Evolutionary conservation across 1,140 invertebrate species (phyloP).

Genomic region (Aporrectodea caliginosa): DNA sequence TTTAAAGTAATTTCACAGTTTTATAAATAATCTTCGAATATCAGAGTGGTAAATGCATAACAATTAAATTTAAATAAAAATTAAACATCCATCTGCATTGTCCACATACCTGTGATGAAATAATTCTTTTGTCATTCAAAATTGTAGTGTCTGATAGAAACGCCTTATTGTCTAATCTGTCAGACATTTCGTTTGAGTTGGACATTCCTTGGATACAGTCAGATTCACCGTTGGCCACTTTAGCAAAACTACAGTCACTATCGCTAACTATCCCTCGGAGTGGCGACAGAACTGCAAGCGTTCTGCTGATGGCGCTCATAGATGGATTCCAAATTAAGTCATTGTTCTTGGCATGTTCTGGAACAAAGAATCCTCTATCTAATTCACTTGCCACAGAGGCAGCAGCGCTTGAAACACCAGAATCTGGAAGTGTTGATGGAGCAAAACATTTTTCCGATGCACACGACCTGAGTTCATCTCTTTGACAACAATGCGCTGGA

Average conservation of each 20-base stretch:
- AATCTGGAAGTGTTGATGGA: not conserved
- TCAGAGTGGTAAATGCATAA: not conserved
- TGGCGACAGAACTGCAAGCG: not conserved
- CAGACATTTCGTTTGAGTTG: not conserved
- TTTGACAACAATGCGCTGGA: not conserved
- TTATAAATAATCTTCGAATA: not conserved
- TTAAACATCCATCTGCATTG: no score
- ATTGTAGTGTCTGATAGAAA: not conserved
- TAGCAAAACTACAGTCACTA: not conserved
- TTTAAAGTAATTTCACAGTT: not conserved
- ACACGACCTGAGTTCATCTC: not conserved
- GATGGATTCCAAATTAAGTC: not conserved
- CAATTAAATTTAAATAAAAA: not conserved
- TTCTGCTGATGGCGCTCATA: not conserved
- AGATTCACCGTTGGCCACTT: not conserved
- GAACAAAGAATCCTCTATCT: not conserved
- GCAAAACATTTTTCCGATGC: not conserved
- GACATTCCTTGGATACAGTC: not conserved
- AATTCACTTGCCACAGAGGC: not conserved
- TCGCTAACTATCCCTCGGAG: not conserved
- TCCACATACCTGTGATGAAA: not conserved
- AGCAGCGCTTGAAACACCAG: not conserved
- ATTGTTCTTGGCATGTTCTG: not conserved
- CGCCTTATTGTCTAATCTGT: not conserved
- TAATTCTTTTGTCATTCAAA: not conserved